Conservation (phyloP, 2,113 vertebrate genomes). For the Astatotilapia flaviijosephi region DNA sequence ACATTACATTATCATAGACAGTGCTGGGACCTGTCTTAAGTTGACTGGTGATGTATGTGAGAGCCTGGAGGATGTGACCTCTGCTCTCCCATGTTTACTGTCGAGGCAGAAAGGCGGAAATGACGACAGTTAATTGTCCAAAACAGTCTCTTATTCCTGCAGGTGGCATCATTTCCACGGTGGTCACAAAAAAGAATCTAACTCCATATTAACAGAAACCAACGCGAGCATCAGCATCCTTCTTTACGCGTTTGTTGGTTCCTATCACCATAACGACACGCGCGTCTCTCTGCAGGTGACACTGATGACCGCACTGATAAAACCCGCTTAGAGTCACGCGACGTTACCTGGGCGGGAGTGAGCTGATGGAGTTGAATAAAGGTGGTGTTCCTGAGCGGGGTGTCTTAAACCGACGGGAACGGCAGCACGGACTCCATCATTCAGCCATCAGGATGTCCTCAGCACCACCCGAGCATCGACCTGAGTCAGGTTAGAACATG, state of each 20-base stretch:
- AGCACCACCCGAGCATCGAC: background rate
- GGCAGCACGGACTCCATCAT: background rate
- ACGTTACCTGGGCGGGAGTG: background rate
- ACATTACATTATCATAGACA: fast-evolving
- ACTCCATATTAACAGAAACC: background rate
- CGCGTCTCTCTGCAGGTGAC: background rate
- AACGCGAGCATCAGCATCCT: background rate
- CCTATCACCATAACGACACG: background rate
- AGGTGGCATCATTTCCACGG: background rate
- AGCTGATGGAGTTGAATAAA: background rate
- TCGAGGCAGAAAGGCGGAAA: background rate
- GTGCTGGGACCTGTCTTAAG: background rate
- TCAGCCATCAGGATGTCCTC: background rate
- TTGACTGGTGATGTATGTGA: background rate
- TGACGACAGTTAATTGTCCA: background rate
- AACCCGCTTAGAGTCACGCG: background rate
- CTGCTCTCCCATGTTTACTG: background rate
- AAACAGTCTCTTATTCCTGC: background rate
- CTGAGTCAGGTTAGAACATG: background rate
- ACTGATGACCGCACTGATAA: fast-evolving
- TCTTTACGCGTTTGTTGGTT: background rate
- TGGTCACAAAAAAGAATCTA: background rate
- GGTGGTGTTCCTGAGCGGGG: background rate
- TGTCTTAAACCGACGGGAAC: background rate
- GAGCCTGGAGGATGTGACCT: background rate